These are phyloP conservation scores for Fukomys damarensis DNA, from an alignment of 2,113 vertebrate species.

Conservation along the genomic window DNA sequence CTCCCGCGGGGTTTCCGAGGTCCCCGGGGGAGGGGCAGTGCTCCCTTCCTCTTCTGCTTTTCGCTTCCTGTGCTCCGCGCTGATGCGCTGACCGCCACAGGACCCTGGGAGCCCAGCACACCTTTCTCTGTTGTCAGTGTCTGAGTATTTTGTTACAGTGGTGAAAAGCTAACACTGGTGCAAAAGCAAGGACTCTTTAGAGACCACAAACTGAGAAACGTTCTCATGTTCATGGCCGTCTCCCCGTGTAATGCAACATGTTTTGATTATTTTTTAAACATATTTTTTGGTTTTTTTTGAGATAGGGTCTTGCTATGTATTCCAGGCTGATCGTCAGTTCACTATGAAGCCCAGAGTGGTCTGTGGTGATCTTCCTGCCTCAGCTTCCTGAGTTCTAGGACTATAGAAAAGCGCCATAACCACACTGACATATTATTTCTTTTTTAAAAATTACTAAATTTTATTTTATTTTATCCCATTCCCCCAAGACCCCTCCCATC, in stretches of 20 bases:
- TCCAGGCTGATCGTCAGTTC: background rate
- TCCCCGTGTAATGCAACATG: background rate
- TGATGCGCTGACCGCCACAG: too few species aligned
- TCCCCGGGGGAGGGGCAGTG: background rate
- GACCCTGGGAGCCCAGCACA: background rate
- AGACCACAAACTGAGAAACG: background rate
- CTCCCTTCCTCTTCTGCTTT: too few species aligned
- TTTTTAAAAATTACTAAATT: background rate
- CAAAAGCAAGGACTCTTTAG: background rate
- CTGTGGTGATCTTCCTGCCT: background rate
- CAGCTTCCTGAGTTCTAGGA: background rate
- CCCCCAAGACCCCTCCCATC: too few species aligned
- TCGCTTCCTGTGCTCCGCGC: too few species aligned
- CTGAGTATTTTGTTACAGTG: background rate
- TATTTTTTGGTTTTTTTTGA: background rate
- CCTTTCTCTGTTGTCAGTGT: background rate
- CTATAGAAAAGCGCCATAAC: background rate
- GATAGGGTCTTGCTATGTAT: background rate
- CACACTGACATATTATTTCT: background rate
- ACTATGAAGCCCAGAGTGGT: background rate
- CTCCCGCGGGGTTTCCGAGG: background rate
- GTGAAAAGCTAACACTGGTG: background rate
- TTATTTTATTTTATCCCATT: too few species aligned
- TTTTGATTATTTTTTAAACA: too few species aligned
- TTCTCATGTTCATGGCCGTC: background rate